phyloP scores from a whole-genome alignment of 1,140 invertebrate species.

The Psilanteris sp. region DNA sequence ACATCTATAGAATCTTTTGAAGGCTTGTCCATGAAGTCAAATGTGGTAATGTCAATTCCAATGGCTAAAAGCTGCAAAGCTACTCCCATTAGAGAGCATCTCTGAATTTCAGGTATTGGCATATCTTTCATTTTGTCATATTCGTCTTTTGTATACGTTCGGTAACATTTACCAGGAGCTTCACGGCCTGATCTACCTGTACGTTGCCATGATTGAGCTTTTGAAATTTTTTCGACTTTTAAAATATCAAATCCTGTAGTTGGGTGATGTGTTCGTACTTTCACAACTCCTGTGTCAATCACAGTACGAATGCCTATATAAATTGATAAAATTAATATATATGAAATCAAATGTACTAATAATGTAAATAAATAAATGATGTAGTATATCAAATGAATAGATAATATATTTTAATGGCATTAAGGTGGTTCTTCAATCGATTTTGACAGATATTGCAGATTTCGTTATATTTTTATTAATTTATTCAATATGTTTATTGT shows the following conservation, averaged over 20 bases:
- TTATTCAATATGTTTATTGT: no score
- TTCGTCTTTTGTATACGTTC: constrained; percentile 87
- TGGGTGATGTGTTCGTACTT: constrained; percentile 90
- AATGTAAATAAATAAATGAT: no score
- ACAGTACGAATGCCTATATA: constrained; percentile 94
- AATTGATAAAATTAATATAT: constrained; percentile 31
- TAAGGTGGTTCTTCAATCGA: no score
- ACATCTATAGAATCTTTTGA: constrained; percentile 84
- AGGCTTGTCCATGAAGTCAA: constrained; percentile 96
- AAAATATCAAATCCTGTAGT: constrained; percentile 91
- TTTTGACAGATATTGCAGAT: no score
- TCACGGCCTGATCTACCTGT: constrained; percentile 94
- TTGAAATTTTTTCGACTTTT: constrained; percentile 90
- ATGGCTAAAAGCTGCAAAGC: constrained; percentile 91
- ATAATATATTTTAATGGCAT: no score
- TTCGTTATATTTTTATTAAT: no score
- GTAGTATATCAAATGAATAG: no score
- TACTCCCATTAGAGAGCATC: constrained; percentile 88
- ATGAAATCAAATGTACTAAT: no score
- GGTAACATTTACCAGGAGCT: constrained; percentile 89
- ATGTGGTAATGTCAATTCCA: constrained; percentile 89
- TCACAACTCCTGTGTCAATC: constrained; percentile 97
- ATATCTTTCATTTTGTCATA: constrained; percentile 86
- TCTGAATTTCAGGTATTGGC: constrained; percentile 92
- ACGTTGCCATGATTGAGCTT: constrained; percentile 95